phyloP scores from a whole-genome alignment of 2,888 invertebrate genomes.

The Aphidoletes aphidimyza region DNA sequence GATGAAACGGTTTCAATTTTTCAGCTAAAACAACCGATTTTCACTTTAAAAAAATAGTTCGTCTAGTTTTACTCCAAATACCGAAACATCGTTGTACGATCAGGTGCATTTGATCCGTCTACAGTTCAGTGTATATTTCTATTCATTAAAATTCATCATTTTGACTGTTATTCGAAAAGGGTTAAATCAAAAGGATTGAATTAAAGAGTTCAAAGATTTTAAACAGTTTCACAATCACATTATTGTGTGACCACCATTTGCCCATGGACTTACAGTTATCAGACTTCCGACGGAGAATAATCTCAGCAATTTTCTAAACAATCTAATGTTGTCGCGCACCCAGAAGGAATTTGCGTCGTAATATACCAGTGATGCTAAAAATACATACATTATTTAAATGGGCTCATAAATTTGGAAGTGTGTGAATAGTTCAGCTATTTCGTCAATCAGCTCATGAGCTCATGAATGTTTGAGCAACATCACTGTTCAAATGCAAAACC shows the following conservation, averaged over 20 bases:
- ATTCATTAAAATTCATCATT: not conserved
- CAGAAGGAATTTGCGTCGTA: not conserved
- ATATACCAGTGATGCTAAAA: not conserved
- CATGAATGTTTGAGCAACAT: too few species aligned
- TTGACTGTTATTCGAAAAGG: too few species aligned
- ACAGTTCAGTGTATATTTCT: not conserved
- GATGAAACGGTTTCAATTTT: slow-evolving; percentile 47
- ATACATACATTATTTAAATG: not conserved
- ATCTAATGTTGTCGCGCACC: not conserved
- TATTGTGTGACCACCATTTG: too few species aligned
- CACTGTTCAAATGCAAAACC: too few species aligned
- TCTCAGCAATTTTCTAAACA: not conserved
- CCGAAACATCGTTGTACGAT: not conserved
- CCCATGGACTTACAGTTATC: too few species aligned
- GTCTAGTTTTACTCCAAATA: not conserved
- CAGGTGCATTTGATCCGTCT: not conserved
- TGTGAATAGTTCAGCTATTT: not conserved
- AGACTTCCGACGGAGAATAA: not conserved
- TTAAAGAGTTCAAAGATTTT: too few species aligned
- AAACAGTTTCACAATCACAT: not conserved
- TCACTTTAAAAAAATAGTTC: not conserved
- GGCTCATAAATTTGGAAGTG: not conserved
- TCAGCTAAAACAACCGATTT: not conserved
- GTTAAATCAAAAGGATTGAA: too few species aligned
- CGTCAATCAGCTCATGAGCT: too few species aligned